Evolutionary conservation across 2,888 invertebrate genomes (phyloP).

Genomic region (Eretmocerus hayati): DNA sequence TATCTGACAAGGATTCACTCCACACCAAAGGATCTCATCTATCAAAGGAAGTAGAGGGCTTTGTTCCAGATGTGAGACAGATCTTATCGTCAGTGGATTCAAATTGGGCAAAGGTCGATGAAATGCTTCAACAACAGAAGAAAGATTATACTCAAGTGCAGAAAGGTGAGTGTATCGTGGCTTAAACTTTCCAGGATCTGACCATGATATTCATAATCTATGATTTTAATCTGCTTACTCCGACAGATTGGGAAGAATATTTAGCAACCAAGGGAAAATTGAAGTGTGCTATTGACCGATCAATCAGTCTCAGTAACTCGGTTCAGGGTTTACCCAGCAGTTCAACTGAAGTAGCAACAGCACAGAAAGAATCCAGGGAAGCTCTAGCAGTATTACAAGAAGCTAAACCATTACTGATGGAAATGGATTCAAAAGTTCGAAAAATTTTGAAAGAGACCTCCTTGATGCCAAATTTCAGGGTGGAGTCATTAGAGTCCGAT

Average conservation of each 20-base stretch:
- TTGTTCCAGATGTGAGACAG: slow-evolving; percentile 73
- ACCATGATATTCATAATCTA: neutral
- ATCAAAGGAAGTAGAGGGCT: slow-evolving; percentile 75
- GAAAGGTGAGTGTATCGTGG: no score
- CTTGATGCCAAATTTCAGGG: slow-evolving; percentile 60
- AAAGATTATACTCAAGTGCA: slow-evolving; percentile 67
- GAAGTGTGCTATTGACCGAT: slow-evolving; percentile 62
- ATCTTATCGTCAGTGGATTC: slow-evolving; percentile 70
- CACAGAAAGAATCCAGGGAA: slow-evolving; percentile 69
- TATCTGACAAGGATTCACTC: slow-evolving; percentile 62
- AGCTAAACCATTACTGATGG: slow-evolving; percentile 67
- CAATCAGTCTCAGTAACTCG: slow-evolving; percentile 58
- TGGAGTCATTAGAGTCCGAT: slow-evolving; percentile 51
- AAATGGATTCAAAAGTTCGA: slow-evolving; percentile 69
- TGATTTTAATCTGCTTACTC: no score
- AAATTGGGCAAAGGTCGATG: slow-evolving; percentile 73
- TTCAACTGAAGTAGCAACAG: slow-evolving; percentile 63
- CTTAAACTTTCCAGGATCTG: neutral
- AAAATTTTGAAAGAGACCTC: slow-evolving; percentile 64
- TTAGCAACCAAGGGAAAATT: slow-evolving; percentile 66
- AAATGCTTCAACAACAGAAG: slow-evolving; percentile 66
- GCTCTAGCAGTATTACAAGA: slow-evolving; percentile 68
- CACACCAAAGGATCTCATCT: slow-evolving; percentile 71
- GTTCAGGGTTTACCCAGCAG: slow-evolving; percentile 65
- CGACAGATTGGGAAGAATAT: slow-evolving; percentile 67